phyloP scores from a whole-genome alignment of 2,113 vertebrate species.

The Corythaixoides concolor region DNA sequence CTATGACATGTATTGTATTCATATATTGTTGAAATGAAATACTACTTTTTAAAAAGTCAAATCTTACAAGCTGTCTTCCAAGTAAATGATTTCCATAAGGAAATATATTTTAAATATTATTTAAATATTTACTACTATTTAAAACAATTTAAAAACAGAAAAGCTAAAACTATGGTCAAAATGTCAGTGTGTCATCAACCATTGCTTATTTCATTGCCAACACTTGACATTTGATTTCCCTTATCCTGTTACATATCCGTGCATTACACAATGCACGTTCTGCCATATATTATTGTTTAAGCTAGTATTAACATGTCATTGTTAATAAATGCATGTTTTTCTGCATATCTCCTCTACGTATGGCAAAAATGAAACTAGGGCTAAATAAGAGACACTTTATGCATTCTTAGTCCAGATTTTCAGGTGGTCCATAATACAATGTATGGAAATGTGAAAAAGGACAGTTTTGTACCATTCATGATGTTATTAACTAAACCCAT shows the following conservation, averaged over 20 bases:
- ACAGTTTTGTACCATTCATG: constrained; percentile 81
- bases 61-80: constrained; percentile 71
- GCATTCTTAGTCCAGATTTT: constrained; percentile 77
- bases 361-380: constrained; percentile 66
- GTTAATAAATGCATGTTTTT: constrained; percentile 74
- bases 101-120: constrained; percentile 75
- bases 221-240: constrained; percentile 53
- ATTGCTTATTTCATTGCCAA: constrained; percentile 43
- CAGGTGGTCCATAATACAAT: constrained; percentile 75
- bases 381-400: constrained; percentile 72
- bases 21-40: constrained; percentile 60
- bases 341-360: constrained; percentile 59
- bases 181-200: constrained; percentile 48
- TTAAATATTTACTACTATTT: constrained; percentile 74
- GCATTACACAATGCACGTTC: constrained; percentile 40
- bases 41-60: constrained; percentile 52
- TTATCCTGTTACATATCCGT: constrained; percentile 35
- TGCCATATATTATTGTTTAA: constrained; percentile 63
- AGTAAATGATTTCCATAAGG: constrained; percentile 64
- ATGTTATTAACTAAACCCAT: constrained; percentile 83
- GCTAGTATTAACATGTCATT: constrained; percentile 55
- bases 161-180: constrained; percentile 57
- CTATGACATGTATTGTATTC: constrained; percentile 46
- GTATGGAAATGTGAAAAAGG: constrained; percentile 81
- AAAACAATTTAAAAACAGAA: constrained; percentile 65